Evolutionary conservation across 2,113 vertebrate genomes (phyloP).

Genomic region (Leucopternis melanops): DNA sequence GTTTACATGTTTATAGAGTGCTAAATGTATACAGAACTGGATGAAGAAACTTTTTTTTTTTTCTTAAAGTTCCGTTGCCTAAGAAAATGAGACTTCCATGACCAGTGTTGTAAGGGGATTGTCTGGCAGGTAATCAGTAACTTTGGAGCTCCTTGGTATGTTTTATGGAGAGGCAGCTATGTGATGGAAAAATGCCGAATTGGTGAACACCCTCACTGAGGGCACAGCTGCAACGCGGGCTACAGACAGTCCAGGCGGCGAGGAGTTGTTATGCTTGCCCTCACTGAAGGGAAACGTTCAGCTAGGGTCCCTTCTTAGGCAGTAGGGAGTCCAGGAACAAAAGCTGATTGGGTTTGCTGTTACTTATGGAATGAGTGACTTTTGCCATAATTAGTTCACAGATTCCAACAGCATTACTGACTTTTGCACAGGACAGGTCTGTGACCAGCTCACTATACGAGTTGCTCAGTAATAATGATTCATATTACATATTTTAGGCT

Average conservation of each 20-base stretch:
- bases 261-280: not conserved
- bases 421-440: no score
- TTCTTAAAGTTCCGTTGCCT: not conserved
- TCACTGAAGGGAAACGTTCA: not conserved
- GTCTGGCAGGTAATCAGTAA: not conserved
- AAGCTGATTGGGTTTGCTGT: not conserved
- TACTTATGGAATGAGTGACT: not conserved
- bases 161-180: not conserved
- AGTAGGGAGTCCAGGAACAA: not conserved
- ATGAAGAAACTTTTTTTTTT: not conserved
- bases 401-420: no score
- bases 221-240: not conserved
- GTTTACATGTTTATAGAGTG: not conserved
- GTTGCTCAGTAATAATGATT: no score
- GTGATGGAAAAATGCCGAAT: not conserved
- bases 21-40: not conserved
- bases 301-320: not conserved
- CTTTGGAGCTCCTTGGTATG: not conserved
- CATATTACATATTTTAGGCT: no score
- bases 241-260: fast-evolving
- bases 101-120: not conserved
- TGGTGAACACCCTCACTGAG: no score
- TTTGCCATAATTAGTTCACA: not conserved
- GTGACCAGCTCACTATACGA: no score
- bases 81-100: not conserved